Percentiles rank a stretch among this genome's conserved stretches.
Evolutionary conservation across 2,797 vertebrate species (phyloP).

Genomic region (Clarias laeviceps): DNA sequence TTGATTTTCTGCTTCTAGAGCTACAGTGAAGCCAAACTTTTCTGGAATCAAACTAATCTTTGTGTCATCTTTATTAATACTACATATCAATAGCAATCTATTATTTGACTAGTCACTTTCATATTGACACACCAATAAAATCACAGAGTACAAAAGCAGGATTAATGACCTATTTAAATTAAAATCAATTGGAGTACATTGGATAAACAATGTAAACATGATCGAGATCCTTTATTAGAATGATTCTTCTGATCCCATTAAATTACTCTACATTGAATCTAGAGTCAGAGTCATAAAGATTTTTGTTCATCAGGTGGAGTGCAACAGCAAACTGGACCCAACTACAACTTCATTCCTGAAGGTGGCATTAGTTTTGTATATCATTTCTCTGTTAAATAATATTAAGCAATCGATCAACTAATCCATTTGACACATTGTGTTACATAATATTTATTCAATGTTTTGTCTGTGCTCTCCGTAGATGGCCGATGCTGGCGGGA

Average conservation of each 20-base stretch:
- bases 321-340: slow-evolving; percentile 91
- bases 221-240: neutral
- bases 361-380: slow-evolving; percentile 65
- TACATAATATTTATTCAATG: neutral
- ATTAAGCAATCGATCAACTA: neutral
- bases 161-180: neutral
- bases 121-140: neutral
- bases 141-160: neutral
- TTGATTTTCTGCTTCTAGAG: neutral
- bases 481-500: slow-evolving; percentile 93
- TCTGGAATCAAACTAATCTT: neutral
- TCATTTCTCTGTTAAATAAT: neutral
- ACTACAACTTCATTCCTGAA: slow-evolving; percentile 92
- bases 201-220: neutral
- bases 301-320: slow-evolving; percentile 83
- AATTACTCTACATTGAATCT: neutral
- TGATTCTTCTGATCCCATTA: no score
- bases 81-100: neutral
- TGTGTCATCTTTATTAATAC: neutral
- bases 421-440: neutral
- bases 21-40: neutral
- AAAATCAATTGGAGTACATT: neutral
- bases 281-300: neutral
- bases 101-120: neutral
- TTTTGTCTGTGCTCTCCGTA: slow-evolving; percentile 57